Percentiles rank a stretch among this genome's conserved stretches.
These are phyloP conservation scores for Chrysocyon brachyurus DNA, from an alignment of 2,797 vertebrate genomes.

Conservation along the genomic window DNA sequence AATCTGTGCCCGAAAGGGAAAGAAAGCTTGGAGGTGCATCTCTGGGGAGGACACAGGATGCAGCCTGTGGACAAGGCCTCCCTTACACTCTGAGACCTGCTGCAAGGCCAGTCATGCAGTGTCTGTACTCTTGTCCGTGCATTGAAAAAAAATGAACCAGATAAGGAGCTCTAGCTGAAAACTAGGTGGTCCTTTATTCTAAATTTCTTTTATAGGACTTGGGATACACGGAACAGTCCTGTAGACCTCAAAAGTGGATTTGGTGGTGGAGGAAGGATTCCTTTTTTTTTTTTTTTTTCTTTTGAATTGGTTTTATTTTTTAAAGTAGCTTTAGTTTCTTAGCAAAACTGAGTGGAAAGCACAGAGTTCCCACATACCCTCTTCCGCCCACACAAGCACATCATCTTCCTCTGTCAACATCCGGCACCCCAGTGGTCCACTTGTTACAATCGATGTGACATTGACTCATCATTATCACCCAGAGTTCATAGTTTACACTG, in stretches of 20 bases:
- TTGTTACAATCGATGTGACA: fast-evolving
- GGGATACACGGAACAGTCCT: not conserved
- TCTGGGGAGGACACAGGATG: not conserved
- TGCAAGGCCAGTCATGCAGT: not conserved
- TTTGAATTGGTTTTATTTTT: not conserved
- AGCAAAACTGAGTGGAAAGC: not conserved
- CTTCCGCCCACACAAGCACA: fast-evolving
- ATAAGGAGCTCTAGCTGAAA: not conserved
- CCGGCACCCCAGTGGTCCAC: fast-evolving
- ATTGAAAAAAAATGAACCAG: not conserved
- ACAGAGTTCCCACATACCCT: no score
- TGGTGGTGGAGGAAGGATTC: not conserved
- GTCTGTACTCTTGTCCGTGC: not conserved
- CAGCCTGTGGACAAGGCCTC: fast-evolving
- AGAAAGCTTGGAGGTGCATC: not conserved
- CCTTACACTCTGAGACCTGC: not conserved
- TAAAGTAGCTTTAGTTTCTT: not conserved
- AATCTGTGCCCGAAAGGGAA: not conserved
- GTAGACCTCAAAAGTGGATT: not conserved
- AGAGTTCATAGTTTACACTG: not conserved
- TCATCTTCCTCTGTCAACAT: fast-evolving
- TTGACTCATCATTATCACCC: fast-evolving
- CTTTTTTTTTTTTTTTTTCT: not conserved
- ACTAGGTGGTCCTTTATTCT: not conserved
- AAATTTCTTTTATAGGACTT: not conserved